Evolutionary conservation across 1,140 invertebrate species (phyloP).

Genomic region (Phymastichus coffea): DNA sequence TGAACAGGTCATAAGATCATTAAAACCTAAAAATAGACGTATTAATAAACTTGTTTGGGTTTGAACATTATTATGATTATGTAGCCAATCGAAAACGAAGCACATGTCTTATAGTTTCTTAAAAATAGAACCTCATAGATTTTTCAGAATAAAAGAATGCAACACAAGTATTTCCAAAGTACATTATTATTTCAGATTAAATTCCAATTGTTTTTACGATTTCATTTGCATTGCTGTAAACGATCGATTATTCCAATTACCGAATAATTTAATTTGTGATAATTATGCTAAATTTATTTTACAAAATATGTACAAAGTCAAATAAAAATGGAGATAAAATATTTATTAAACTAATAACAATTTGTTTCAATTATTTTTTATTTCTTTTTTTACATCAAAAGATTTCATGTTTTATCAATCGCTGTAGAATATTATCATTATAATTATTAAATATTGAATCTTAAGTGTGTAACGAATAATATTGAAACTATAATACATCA

Average conservation of each 20-base stretch:
- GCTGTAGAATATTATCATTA: background rate
- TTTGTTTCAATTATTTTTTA: background rate
- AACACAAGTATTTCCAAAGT: background rate
- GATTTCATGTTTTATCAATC: background rate
- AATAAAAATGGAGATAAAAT: background rate
- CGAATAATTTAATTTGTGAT: no score
- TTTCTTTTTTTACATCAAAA: background rate
- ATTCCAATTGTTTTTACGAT: background rate
- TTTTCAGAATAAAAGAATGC: background rate
- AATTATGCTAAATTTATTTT: background rate
- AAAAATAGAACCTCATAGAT: background rate
- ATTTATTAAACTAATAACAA: background rate
- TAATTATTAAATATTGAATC: no score
- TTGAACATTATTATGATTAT: background rate
- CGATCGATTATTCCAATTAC: background rate
- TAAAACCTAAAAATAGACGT: background rate
- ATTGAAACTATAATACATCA: background rate
- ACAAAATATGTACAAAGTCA: background rate
- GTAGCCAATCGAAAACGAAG: background rate
- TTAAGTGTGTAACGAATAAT: background rate
- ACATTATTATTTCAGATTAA: background rate
- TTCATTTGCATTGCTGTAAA: no score
- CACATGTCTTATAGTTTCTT: background rate
- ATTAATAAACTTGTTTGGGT: conserved; percentile 2
- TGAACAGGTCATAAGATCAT: background rate